Evolutionary conservation across 2,888 invertebrate species (phyloP), one percentile per base, ranked within the genome.

Genomic region (Drosophila putrida): DNA sequence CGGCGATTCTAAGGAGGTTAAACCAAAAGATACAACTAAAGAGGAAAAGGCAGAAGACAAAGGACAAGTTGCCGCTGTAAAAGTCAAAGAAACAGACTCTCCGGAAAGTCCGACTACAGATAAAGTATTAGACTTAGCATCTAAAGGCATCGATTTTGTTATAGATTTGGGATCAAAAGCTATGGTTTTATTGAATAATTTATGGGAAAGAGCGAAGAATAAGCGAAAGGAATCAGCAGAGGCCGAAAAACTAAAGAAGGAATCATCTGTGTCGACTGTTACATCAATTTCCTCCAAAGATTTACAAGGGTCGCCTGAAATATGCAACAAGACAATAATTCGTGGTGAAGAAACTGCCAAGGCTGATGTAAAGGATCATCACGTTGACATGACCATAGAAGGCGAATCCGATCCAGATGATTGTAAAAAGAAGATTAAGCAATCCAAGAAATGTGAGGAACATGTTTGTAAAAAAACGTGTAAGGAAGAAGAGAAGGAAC

Each of bases 291-390:
- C 59, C 6, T 4, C 49, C 0, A 33, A n/a, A 4, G 59, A 57
- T 0, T 4, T 53, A 28, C 25, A 57, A 13, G 20, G 49, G 0
- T 15, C 66, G 0, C 28, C 58, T 3, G 44, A 82, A 4, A 71
- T 84, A n/a, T 88, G 88, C 66, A 55, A 13, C 10, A 80, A 88
- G 47, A 84, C 83, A 0, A 85, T 85, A 5, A 80, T 84, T 5
- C 58, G 59, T 4, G 67, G 83, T 0, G 66, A 69, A 1, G 73
- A 71, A 0, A 51, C 36, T 0, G 25, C 6, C 4, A 53, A 59
- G 28, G 59, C 78, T 1, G 88, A 83, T 20, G 63, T 83, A 0
- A 83, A 83, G 43, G 64, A 65, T 0, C 67, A 80, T 4, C 83
- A 83, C 15, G 35, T n/a, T 0, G 59, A 75, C 43, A 13, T 53